A percentile compares a stretch with the other conserved stretches of the same genome.
Evolutionary conservation across 2,113 vertebrate species (phyloP).

Genomic region (Morone chrysops): DNA sequence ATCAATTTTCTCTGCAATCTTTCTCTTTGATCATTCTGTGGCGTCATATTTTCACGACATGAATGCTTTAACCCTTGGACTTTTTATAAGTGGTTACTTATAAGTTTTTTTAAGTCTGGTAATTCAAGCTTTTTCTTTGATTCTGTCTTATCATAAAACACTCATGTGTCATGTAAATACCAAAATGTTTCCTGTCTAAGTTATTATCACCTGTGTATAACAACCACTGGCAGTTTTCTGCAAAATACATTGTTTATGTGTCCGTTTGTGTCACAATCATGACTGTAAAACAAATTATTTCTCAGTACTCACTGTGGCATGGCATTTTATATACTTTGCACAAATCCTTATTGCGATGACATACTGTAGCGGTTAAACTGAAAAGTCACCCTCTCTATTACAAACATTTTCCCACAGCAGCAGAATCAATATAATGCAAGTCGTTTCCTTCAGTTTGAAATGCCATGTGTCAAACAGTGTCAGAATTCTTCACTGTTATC

Average conservation of each 20-base stretch:
- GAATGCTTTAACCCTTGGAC: background rate
- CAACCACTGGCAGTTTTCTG: no score
- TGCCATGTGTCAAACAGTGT: slow-evolving; percentile 17
- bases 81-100: background rate
- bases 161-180: background rate
- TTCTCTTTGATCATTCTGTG: background rate
- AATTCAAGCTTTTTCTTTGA: background rate
- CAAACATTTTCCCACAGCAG: background rate
- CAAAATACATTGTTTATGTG: no score
- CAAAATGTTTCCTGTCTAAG: background rate
- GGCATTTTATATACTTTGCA: background rate
- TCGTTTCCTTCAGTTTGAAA: slow-evolving; percentile 25
- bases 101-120: background rate
- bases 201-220: background rate
- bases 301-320: background rate
- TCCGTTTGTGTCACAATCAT: no score
- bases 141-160: background rate
- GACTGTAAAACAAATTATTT: background rate
- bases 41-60: background rate
- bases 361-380: background rate
- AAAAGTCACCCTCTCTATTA: background rate
- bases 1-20: background rate
- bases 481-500: background rate
- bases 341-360: background rate
- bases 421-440: slow-evolving; percentile 21